Conservation (phyloP, 2,797 vertebrate species). For the Takifugu ocellatus region DNA sequence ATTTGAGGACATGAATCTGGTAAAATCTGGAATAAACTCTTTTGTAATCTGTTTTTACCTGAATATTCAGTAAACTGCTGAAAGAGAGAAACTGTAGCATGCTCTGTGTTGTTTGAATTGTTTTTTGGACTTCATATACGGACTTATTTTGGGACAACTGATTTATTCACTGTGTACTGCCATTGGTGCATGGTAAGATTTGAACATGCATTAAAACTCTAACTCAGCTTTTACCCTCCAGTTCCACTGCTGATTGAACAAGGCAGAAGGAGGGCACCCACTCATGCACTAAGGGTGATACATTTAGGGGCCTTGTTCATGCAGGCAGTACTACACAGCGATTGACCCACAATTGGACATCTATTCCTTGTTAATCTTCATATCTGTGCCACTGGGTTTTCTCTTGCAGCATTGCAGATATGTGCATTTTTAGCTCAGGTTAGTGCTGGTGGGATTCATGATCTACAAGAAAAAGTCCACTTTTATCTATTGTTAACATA, state of each 20-base stretch:
- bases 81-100: too few relatives aligned
- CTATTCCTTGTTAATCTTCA: not conserved
- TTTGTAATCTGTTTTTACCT: too few relatives aligned
- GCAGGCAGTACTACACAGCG: not conserved
- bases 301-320: constrained; percentile 17
- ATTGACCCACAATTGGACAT: constrained; percentile 24
- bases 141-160: too few relatives aligned
- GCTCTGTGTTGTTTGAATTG: too few relatives aligned
- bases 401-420: not conserved
- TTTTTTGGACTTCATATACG: too few relatives aligned
- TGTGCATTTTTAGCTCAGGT: constrained; percentile 16
- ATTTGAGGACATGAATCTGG: too few relatives aligned
- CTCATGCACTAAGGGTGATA: constrained; percentile 12
- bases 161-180: too few relatives aligned
- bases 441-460: constrained; percentile 25
- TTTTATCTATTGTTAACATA: too few relatives aligned
- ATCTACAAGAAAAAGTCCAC: constrained; percentile 3
- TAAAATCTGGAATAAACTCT: too few relatives aligned
- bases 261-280: constrained; percentile 60
- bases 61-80: too few relatives aligned
- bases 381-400: constrained; percentile 23
- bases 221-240: not conserved
- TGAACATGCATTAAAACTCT: not conserved
- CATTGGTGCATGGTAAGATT: too few relatives aligned
- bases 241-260: constrained; percentile 39